These are phyloP conservation scores for Harpagifer antarcticus DNA, from an alignment of 2,797 vertebrate genomes.

Conservation along the genomic window DNA sequence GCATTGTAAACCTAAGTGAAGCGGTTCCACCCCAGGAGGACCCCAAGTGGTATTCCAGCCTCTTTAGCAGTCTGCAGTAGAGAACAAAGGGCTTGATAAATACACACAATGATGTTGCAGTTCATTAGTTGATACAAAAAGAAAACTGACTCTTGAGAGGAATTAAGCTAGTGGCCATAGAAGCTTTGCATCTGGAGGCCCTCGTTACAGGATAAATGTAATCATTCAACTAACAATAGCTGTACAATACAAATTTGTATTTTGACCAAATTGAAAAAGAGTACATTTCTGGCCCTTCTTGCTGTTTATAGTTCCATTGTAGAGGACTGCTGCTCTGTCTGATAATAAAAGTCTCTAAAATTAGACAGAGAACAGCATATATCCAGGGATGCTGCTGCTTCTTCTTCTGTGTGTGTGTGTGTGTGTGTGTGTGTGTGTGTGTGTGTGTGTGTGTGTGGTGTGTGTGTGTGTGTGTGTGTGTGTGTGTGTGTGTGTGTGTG, in stretches of 20 bases:
- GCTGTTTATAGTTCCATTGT: constrained; percentile 58
- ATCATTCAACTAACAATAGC: constrained; percentile 22
- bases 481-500: no score
- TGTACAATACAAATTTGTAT: background rate
- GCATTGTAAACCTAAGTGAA: constrained; percentile 50
- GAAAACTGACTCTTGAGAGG: background rate
- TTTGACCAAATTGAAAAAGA: constrained; percentile 29
- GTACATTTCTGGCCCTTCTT: constrained; percentile 32
- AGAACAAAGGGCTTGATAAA: constrained; percentile 62
- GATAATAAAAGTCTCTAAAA: constrained; percentile 66
- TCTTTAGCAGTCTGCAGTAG: constrained; percentile 53
- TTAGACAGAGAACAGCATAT: constrained; percentile 57
- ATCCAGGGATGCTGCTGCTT: constrained; percentile 69
- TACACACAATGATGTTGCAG: constrained; percentile 16
- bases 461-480: no score
- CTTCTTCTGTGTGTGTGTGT: constrained; percentile 7
- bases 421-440: no score
- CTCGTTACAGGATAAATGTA: constrained; percentile 8
- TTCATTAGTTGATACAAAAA: constrained; percentile 1
- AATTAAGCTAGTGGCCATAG: constrained; percentile 2
- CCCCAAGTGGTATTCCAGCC: constrained; percentile 36
- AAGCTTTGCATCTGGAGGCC: constrained; percentile 23
- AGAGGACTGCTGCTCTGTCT: constrained; percentile 64
- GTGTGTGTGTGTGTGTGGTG: background rate
- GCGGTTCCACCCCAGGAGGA: constrained; percentile 39